Base-by-base conservation (phyloP, 2,888 invertebrate species). In the Elmis aenea region DNA sequence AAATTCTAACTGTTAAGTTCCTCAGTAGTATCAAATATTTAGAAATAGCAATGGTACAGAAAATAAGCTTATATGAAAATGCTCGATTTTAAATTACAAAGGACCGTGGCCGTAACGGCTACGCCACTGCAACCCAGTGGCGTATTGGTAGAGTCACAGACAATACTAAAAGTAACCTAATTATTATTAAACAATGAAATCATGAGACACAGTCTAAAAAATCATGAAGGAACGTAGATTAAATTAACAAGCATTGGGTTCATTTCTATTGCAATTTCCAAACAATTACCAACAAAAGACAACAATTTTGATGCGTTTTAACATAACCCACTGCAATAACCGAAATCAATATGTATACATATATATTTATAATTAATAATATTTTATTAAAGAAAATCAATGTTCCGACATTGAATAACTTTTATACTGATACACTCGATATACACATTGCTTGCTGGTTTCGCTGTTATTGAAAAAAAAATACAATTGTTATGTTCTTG, bases 61-160 rank as follows among this genome's bases (percentile, higher is more conserved):
- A 49, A 72, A 66, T n/a, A 75, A 76, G 75, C 75, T 74, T 75
- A 76, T 73, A 76, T 74, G 74, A 62, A n/a, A 75, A 74, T 58
- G 57, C 58, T 58, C 56, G 53, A 45, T 56, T 50, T 50, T 46
- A 38, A 43, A 39, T 39, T 36, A 43, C 21, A 36, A 34, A n/a
- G n/a, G n/a, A n/a, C n/a, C n/a, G n/a, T n/a, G n/a, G n/a, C n/a
- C n/a, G n/a, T n/a, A n/a, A n/a, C n/a, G n/a, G n/a, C n/a, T n/a
- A n/a, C n/a, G n/a, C n/a, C 26, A 23, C 32, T 27, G 18, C 30
- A 22, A 33, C 18, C 25, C 33, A 35, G 14, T 21, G 27, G 26
- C 31, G 28, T 15, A 24, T 22, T 26, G 15, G 16, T 23, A 32
- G 25, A 37, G 31, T 23, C 33, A 41, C 40, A 38, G 38, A 27